These are phyloP conservation scores for Chesias legatella DNA, from an alignment of 2,888 invertebrate species.

Conservation along the genomic window DNA sequence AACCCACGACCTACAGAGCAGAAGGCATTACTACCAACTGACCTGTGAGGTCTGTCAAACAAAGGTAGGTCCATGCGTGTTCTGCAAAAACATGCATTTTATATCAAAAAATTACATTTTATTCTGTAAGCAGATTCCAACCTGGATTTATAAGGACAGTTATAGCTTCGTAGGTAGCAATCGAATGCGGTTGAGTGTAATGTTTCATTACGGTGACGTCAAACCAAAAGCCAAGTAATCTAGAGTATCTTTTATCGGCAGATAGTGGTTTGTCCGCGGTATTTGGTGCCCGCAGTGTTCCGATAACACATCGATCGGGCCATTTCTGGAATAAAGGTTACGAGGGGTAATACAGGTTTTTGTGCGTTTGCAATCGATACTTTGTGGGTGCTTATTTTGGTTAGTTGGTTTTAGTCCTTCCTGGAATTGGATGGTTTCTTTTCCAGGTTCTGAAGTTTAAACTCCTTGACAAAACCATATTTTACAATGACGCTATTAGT, in stretches of 20 bases:
- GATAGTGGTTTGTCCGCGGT: slow-evolving; percentile 51
- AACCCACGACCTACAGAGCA: too few relatives aligned
- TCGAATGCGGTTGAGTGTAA: slow-evolving; percentile 32
- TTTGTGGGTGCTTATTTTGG: neutral
- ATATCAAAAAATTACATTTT: slow-evolving; percentile 9
- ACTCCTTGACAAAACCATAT: too few relatives aligned
- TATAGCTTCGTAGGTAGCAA: slow-evolving; percentile 23
- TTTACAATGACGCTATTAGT: too few relatives aligned
- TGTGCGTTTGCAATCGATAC: slow-evolving; percentile 1
- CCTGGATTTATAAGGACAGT: slow-evolving; percentile 12
- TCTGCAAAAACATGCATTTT: slow-evolving; percentile 7
- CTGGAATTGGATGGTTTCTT: too few relatives aligned
- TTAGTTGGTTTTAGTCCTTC: too few relatives aligned
- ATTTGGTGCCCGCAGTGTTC: slow-evolving; percentile 45
- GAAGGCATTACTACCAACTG: too few relatives aligned
- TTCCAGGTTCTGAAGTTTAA: too few relatives aligned
- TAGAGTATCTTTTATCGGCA: slow-evolving; percentile 60
- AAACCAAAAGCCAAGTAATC: slow-evolving; percentile 43
- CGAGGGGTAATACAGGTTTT: slow-evolving; percentile 1
- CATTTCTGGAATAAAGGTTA: slow-evolving; percentile 8
- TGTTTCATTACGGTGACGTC: slow-evolving; percentile 45
- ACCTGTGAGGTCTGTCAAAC: too few relatives aligned
- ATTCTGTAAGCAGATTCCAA: slow-evolving; percentile 4
- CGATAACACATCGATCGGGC: slow-evolving; percentile 37
- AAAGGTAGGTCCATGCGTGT: too few relatives aligned